Percentiles rank a stretch among this genome's conserved stretches.
Evolutionary conservation across 2,113 vertebrate species (phyloP).

Genomic region (Delphinus delphis): DNA sequence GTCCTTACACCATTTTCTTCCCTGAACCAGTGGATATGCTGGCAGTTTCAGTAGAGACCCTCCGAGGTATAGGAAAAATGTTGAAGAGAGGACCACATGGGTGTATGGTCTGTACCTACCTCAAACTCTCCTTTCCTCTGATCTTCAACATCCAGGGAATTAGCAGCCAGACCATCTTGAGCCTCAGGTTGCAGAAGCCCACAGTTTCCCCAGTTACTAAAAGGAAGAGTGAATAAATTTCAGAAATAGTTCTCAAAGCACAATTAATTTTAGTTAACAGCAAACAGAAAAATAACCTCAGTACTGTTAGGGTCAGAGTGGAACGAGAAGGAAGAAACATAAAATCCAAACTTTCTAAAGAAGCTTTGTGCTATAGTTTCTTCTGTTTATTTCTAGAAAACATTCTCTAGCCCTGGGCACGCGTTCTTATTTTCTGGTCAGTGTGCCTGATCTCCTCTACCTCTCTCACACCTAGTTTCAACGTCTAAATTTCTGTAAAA

Average conservation of each 20-base stretch:
- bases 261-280: background rate
- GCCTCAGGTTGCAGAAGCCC: background rate
- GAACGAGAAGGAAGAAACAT: background rate
- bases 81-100: background rate
- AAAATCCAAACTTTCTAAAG: background rate
- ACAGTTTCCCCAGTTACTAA: background rate
- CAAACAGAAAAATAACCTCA: background rate
- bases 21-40: background rate
- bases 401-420: background rate
- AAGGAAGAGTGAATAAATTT: background rate
- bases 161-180: background rate
- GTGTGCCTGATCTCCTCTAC: background rate
- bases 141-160: background rate
- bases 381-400: background rate
- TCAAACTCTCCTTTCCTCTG: background rate
- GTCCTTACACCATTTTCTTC: background rate
- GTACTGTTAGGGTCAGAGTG: background rate
- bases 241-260: background rate
- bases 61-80: background rate
- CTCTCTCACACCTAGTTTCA: background rate
- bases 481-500: background rate
- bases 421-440: background rate
- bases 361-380: background rate
- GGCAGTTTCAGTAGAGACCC: background rate
- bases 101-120: background rate